A percentile compares a stretch with the other conserved stretches of the same genome.
Conservation (phyloP, 2,797 vertebrate genomes). For the Tokudaia tokunoshimensis region DNA sequence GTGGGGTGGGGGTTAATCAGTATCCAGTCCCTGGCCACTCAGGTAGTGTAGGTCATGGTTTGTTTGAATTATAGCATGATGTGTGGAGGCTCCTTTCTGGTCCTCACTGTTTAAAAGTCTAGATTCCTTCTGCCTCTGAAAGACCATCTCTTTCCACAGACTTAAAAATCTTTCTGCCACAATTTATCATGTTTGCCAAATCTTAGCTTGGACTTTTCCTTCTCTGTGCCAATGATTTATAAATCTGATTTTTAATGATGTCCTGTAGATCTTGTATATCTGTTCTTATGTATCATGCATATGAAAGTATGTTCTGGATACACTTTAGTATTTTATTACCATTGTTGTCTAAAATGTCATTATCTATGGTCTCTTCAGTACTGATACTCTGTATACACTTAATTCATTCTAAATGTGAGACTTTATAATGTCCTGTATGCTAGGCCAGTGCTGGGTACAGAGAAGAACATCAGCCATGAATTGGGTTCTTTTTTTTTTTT, state of each 20-base stretch:
- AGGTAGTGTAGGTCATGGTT: too few species aligned
- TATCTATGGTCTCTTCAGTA: not conserved
- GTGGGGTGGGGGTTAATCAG: too few species aligned
- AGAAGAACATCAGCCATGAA: not conserved
- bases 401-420: not conserved
- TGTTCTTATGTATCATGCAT: not conserved
- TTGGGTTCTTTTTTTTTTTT: not conserved
- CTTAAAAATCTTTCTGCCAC: not conserved
- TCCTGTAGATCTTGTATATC: not conserved
- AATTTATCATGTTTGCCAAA: not conserved
- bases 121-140: not conserved
- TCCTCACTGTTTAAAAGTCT: not conserved
- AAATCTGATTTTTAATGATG: not conserved
- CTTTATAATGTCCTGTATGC: not conserved
- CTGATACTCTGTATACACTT: not conserved
- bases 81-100: not conserved
- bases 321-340: not conserved
- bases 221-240: not conserved
- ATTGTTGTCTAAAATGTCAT: not conserved
- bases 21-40: too few species aligned
- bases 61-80: not conserved
- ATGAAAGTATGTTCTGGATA: not conserved
- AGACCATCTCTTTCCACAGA: not conserved
- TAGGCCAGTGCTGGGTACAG: not conserved
- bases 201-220: not conserved